phyloP scores from a whole-genome alignment of 1,140 invertebrate species.

The Platorchestia sp. region DNA sequence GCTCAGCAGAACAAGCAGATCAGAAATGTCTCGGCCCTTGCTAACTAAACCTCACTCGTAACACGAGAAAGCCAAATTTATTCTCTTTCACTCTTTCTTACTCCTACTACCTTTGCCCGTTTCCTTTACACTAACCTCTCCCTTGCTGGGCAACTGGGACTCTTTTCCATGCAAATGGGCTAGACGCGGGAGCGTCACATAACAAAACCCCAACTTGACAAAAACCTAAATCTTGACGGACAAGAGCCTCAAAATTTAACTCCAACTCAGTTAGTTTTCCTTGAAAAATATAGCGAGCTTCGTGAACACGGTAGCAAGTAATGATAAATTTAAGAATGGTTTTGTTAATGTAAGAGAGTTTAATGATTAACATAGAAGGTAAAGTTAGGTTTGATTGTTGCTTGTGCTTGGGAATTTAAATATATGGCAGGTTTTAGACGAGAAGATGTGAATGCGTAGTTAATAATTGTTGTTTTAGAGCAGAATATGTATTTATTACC shows the following conservation, averaged over 20 bases:
- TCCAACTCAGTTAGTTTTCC: background rate
- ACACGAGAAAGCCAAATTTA: too few species aligned
- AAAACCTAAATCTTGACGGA: background rate
- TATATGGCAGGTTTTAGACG: background rate
- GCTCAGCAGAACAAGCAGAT: too few species aligned
- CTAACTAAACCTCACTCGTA: too few species aligned
- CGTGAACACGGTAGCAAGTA: background rate
- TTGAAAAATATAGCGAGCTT: background rate
- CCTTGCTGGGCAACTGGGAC: background rate
- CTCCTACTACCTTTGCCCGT: background rate
- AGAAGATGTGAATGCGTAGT: background rate
- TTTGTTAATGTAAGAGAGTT: background rate
- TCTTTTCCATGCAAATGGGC: background rate
- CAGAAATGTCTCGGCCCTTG: too few species aligned
- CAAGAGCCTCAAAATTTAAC: background rate
- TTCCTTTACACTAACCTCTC: background rate
- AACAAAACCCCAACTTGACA: background rate
- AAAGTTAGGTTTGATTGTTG: background rate
- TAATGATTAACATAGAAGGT: background rate
- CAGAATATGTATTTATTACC: background rate
- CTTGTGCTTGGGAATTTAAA: background rate
- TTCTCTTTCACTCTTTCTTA: too few species aligned
- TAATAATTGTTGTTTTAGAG: background rate
- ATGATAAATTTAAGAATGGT: background rate
- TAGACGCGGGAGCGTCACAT: background rate